A percentile compares a stretch with the other conserved stretches of the same genome.
These are phyloP conservation scores for Macropis europaea DNA, from an alignment of 2,888 invertebrate genomes.

Conservation along the genomic window DNA sequence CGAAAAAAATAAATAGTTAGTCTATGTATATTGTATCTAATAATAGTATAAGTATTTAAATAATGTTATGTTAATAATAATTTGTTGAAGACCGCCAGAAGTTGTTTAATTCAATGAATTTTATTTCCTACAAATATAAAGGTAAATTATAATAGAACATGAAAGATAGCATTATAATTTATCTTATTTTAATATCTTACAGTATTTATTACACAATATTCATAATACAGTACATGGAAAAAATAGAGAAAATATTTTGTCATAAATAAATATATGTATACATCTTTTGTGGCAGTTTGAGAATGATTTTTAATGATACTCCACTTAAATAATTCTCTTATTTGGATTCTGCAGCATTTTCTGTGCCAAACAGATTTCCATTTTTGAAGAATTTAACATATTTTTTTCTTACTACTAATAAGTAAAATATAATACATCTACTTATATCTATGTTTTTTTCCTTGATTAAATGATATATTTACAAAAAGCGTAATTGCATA, in stretches of 20 bases:
- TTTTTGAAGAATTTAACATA: background rate
- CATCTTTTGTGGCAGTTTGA: no score
- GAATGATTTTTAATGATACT: no score
- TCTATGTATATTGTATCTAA: background rate
- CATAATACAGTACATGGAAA: no score
- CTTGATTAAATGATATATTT: constrained; percentile 27
- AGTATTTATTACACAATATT: no score
- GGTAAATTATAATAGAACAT: no score
- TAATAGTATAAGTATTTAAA: background rate
- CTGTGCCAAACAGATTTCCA: background rate
- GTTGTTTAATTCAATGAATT: background rate
- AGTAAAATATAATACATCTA: background rate
- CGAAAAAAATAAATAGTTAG: background rate
- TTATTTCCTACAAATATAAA: no score
- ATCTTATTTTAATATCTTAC: no score
- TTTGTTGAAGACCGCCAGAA: background rate
- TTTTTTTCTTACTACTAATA: background rate
- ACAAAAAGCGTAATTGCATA: constrained; percentile 6
- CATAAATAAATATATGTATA: no score
- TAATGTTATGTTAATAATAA: constrained; percentile 5
- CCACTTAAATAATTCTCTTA: background rate
- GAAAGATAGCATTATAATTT: no score
- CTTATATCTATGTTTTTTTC: background rate
- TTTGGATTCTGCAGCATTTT: background rate
- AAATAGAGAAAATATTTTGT: no score